Evolutionary conservation across 2,888 invertebrate species (phyloP).

Genomic region (Cyclophora punctaria): DNA sequence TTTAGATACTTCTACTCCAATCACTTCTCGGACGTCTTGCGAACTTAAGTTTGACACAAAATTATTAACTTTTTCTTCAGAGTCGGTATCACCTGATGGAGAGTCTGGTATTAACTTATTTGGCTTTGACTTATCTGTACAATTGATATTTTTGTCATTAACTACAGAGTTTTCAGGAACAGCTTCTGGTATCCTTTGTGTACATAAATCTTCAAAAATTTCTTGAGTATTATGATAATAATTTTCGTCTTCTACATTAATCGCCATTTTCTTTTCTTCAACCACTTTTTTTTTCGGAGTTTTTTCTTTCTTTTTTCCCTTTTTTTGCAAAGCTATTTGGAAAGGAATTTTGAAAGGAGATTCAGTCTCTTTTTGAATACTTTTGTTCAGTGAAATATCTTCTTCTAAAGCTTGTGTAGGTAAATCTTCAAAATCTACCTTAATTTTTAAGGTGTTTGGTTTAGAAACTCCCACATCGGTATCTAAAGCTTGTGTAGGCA

Average conservation of each 20-base stretch:
- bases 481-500: conserved; percentile 40
- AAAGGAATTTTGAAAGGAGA: conserved; percentile 54
- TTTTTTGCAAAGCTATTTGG: conserved; percentile 36
- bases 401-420: conserved; percentile 41
- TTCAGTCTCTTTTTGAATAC: conserved; percentile 14
- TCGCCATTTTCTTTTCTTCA: conserved; percentile 6
- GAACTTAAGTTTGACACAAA: conserved; percentile 29
- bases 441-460: conserved; percentile 5
- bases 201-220: conserved; percentile 47
- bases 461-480: conserved; percentile 2
- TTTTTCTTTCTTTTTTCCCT: conserved; percentile 35
- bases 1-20: conserved; percentile 26
- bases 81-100: conserved; percentile 13
- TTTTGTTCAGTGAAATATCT: conserved; percentile 12
- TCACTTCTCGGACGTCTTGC: conserved; percentile 31
- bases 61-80: conserved; percentile 24
- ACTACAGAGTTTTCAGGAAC: background rate
- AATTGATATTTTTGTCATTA: background rate
- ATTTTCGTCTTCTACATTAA: conserved; percentile 26
- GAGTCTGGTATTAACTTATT: conserved; percentile 6
- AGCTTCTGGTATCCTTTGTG: conserved; percentile 32
- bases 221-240: conserved; percentile 61
- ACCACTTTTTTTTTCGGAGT: conserved; percentile 16
- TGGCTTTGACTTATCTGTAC: conserved; percentile 18
- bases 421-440: conserved; percentile 32